phyloP scores from a whole-genome alignment of 2,113 vertebrate genomes.

The Nymphicus hollandicus region DNA sequence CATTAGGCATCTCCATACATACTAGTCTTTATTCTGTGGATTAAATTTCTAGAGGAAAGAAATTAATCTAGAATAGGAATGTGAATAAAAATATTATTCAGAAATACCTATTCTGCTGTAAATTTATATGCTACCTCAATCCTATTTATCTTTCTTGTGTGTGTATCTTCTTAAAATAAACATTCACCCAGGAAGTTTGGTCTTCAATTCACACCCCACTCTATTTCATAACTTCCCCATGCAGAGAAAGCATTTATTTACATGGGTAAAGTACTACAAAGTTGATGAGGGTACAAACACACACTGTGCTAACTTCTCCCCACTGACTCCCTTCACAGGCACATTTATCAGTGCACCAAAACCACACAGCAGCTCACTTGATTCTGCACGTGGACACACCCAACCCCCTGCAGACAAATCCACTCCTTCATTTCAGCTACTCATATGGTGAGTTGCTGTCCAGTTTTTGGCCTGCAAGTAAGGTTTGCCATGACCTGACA shows the following conservation, averaged over 20 bases:
- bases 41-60: background rate
- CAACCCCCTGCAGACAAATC: background rate
- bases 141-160: background rate
- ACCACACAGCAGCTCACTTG: fast-evolving
- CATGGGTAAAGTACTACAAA: background rate
- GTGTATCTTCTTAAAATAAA: background rate
- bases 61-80: background rate
- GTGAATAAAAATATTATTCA: background rate
- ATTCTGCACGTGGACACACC: fast-evolving
- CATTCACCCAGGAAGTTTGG: constrained; percentile 19
- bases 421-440: background rate
- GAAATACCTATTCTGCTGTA: background rate
- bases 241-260: background rate
- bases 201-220: background rate
- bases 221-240: background rate
- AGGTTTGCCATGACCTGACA: background rate
- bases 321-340: background rate
- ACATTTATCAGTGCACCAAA: background rate
- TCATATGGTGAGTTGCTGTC: background rate
- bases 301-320: background rate
- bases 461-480: background rate
- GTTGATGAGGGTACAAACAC: background rate
- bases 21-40: background rate
- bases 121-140: background rate
- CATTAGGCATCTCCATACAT: background rate